Evolutionary conservation across 2,888 invertebrate species (phyloP).

Genomic region (Antheraea assamensis): DNA sequence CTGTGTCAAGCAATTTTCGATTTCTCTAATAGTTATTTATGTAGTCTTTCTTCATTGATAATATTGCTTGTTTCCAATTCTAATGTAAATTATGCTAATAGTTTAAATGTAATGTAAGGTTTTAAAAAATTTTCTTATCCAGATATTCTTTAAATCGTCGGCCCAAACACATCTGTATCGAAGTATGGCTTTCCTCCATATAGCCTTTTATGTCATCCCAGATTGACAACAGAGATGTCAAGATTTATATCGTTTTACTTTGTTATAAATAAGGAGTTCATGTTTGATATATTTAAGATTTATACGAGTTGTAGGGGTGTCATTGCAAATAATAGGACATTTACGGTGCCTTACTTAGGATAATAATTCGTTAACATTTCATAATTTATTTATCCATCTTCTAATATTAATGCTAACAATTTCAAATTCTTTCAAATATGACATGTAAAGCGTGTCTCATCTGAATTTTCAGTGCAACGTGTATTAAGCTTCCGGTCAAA

Average conservation of each 20-base stretch:
- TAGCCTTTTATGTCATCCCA: neutral
- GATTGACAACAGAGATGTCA: slow-evolving; percentile 5
- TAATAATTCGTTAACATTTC: too few relatives aligned
- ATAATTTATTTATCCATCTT: too few relatives aligned
- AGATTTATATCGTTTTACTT: neutral
- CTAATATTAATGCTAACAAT: too few relatives aligned
- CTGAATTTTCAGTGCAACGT: too few relatives aligned
- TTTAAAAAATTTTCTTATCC: neutral
- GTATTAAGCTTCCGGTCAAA: too few relatives aligned
- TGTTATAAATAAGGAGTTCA: neutral
- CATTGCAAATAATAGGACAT: too few relatives aligned
- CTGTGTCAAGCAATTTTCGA: neutral
- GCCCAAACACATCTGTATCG: neutral
- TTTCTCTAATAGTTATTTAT: neutral
- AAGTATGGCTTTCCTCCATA: neutral
- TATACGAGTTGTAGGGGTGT: neutral
- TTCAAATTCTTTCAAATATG: too few relatives aligned
- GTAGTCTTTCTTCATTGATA: neutral
- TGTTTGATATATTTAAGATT: neutral
- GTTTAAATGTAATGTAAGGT: neutral
- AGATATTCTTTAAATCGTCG: neutral
- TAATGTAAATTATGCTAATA: neutral
- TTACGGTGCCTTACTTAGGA: too few relatives aligned
- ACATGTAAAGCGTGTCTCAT: too few relatives aligned
- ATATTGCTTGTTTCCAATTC: neutral